phyloP scores from a whole-genome alignment of 2,888 invertebrate species.

The Timema podura region DNA sequence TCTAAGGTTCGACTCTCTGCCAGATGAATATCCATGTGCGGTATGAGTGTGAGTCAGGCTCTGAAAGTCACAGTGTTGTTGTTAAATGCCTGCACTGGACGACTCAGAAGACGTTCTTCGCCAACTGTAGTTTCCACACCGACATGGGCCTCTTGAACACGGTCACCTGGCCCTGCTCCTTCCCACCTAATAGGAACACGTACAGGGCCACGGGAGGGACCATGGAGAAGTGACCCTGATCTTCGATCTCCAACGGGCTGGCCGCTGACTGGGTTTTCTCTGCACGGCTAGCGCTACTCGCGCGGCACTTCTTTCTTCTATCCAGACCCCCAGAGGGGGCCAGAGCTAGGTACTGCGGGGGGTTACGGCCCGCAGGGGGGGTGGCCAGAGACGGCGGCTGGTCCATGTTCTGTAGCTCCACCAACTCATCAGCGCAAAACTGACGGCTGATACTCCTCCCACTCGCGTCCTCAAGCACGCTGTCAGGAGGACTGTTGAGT shows the following conservation, averaged over 20 bases:
- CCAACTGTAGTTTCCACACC: conserved; percentile 70
- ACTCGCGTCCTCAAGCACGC: conserved; percentile 53
- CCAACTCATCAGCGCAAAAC: conserved; percentile 36
- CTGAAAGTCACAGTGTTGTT: too few species aligned
- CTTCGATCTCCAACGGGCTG: conserved; percentile 26
- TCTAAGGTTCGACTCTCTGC: too few species aligned
- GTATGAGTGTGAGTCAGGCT: too few species aligned
- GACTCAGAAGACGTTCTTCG: conserved; percentile 38
- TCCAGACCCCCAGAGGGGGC: conserved; percentile 35
- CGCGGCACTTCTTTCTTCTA: conserved; percentile 44
- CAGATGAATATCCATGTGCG: too few species aligned
- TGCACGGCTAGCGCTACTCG: conserved; percentile 55
- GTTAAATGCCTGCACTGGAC: background rate
- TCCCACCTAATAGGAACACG: conserved; percentile 72
- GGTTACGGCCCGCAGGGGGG: conserved; percentile 10
- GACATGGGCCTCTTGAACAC: conserved; percentile 72
- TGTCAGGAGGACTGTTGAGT: conserved; percentile 60
- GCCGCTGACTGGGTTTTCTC: conserved; percentile 39
- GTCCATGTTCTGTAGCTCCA: conserved; percentile 39
- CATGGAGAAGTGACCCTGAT: conserved; percentile 28
- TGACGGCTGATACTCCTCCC: conserved; percentile 42
- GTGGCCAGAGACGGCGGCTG: conserved; percentile 19
- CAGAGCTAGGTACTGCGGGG: conserved; percentile 40
- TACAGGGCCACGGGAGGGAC: conserved; percentile 51
- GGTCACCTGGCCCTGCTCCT: conserved; percentile 72